Conservation (phyloP, 2,113 vertebrate species). For the Cariama cristata region DNA sequence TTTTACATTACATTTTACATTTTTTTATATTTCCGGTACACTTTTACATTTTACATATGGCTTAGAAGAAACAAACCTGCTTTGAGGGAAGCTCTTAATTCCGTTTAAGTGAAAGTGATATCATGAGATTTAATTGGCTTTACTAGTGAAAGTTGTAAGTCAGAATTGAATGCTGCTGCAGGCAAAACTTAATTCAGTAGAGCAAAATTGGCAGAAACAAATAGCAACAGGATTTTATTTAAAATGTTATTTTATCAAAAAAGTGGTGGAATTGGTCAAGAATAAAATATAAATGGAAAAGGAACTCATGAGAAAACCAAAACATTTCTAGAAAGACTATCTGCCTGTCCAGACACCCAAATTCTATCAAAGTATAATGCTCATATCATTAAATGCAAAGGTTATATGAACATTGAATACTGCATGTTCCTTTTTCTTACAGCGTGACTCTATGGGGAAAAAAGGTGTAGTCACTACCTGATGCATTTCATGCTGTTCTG, state of each 20-base stretch:
- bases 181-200: conserved; percentile 65
- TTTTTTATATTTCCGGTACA: no score
- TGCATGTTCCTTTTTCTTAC: background rate
- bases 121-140: conserved; percentile 44
- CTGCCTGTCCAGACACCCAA: background rate
- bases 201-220: conserved; percentile 58
- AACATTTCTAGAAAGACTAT: background rate
- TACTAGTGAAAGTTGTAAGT: conserved; percentile 59
- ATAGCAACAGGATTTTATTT: conserved; percentile 51
- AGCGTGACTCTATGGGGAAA: background rate
- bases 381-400: background rate
- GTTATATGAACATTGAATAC: background rate
- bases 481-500: background rate
- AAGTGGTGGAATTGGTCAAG: conserved; percentile 35
- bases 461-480: background rate
- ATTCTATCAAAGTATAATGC: background rate
- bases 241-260: conserved; percentile 42
- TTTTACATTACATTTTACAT: no score
- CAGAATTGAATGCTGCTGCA: conserved; percentile 49
- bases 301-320: background rate
- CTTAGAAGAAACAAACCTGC: conserved; percentile 34
- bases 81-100: conserved; percentile 55
- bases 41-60: background rate
- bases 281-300: conserved; percentile 49
- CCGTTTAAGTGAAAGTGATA: conserved; percentile 56